A percentile compares a stretch with the other conserved stretches of the same genome.
These are phyloP conservation scores for Tupaia chinensis DNA, from an alignment of 2,113 vertebrate species.

Conservation along the genomic window DNA sequence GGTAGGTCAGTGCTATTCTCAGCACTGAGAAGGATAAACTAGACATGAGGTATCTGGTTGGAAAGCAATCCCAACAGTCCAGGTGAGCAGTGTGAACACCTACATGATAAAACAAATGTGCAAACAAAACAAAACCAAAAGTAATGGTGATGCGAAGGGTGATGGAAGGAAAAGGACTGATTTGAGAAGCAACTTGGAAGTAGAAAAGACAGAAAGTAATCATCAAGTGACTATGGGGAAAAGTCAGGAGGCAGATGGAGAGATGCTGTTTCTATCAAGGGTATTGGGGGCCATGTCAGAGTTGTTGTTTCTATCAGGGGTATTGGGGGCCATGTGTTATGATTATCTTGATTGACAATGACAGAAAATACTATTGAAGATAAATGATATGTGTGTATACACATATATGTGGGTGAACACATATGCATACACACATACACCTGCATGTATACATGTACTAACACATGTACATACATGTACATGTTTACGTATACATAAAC, in stretches of 20 bases:
- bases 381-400: too few relatives aligned
- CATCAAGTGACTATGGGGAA: not conserved
- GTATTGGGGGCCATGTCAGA: not conserved
- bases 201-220: not conserved
- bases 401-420: too few relatives aligned
- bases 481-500: too few relatives aligned
- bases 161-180: not conserved
- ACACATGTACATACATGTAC: too few relatives aligned
- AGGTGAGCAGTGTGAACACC: not conserved
- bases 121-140: not conserved
- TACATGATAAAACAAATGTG: not conserved
- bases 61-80: not conserved
- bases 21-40: not conserved
- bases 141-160: not conserved
- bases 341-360: not conserved
- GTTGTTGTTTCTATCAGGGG: not conserved
- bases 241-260: not conserved
- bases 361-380: not conserved
- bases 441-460: too few relatives aligned
- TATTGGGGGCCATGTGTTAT: not conserved
- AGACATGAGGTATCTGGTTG: not conserved
- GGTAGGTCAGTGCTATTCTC: not conserved
- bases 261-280: too few relatives aligned
- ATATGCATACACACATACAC: too few relatives aligned
- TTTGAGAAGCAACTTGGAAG: not conserved